phyloP scores from a whole-genome alignment of 2,888 invertebrate species.

The Phytoseiulus persimilis region DNA sequence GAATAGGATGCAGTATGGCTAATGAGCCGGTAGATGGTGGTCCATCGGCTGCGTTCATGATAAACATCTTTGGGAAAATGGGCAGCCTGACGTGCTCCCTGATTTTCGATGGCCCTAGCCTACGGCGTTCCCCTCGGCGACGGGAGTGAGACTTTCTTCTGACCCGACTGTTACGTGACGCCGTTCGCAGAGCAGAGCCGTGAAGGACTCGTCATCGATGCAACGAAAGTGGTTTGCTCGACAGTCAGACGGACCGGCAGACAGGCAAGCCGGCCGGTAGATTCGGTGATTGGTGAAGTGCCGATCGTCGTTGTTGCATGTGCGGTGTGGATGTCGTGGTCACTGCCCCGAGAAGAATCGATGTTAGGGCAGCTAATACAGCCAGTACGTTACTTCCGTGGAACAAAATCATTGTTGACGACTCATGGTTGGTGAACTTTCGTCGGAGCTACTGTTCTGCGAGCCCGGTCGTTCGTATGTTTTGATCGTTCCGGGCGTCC shows the following conservation, averaged over 20 bases:
- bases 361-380: background rate
- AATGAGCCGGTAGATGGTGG: background rate
- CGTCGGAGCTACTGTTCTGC: background rate
- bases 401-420: background rate
- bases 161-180: background rate
- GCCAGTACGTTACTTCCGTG: background rate
- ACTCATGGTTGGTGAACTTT: background rate
- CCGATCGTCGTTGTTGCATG: background rate
- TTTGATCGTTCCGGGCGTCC: background rate
- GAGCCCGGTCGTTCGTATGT: background rate
- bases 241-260: background rate
- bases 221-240: background rate
- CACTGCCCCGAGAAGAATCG: background rate
- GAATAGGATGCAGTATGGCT: background rate
- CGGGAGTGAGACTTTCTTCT: background rate
- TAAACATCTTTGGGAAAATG: background rate
- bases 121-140: background rate
- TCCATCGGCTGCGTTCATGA: background rate
- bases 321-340: constrained; percentile 5
- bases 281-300: background rate
- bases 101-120: background rate
- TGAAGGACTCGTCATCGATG: background rate
- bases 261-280: background rate
- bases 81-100: background rate
- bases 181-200: background rate